Conservation (phyloP, 2,888 invertebrate genomes). For the Agrochola macilenta region DNA sequence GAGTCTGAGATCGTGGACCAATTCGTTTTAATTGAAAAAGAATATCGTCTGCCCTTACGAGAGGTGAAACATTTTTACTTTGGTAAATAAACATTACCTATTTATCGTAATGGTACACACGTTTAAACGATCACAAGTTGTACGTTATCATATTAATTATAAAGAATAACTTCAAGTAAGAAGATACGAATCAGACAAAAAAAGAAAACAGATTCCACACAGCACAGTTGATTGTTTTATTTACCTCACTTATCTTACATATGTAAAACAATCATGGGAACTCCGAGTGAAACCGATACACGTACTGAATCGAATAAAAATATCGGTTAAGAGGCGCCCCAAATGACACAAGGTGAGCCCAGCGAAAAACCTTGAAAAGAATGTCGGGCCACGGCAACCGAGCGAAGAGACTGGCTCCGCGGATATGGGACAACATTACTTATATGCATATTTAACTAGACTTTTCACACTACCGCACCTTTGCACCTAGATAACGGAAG, state of each 20-base stretch:
- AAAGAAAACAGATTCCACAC: neutral
- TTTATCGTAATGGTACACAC: neutral
- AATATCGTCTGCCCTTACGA: conserved; percentile 25
- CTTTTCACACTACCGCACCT: conserved; percentile 24
- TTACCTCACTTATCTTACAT: conserved; percentile 12
- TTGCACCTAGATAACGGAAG: conserved; percentile 18
- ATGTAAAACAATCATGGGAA: conserved; percentile 25
- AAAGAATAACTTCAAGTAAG: neutral
- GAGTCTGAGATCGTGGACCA: conserved; percentile 6
- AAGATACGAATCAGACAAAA: conserved; percentile 7
- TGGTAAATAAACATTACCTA: conserved; percentile 11
- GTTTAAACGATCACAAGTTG: neutral
- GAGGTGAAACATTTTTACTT: neutral
- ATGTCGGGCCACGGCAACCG: conserved; percentile 56
- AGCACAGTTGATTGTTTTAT: conserved; percentile 14
- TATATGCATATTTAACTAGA: conserved; percentile 9
- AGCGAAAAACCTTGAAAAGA: conserved; percentile 56
- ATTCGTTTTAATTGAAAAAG: conserved; percentile 47
- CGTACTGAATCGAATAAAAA: conserved; percentile 52
- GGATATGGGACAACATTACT: neutral
- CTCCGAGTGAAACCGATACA: conserved; percentile 32
- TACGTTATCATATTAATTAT: neutral
- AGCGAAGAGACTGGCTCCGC: neutral
- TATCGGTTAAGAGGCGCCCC: conserved; percentile 50
- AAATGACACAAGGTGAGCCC: conserved; percentile 35